A percentile compares a stretch with the other conserved stretches of the same genome.
These are phyloP conservation scores for Zeus faber DNA, from an alignment of 2,113 vertebrate genomes.

Conservation along the genomic window DNA sequence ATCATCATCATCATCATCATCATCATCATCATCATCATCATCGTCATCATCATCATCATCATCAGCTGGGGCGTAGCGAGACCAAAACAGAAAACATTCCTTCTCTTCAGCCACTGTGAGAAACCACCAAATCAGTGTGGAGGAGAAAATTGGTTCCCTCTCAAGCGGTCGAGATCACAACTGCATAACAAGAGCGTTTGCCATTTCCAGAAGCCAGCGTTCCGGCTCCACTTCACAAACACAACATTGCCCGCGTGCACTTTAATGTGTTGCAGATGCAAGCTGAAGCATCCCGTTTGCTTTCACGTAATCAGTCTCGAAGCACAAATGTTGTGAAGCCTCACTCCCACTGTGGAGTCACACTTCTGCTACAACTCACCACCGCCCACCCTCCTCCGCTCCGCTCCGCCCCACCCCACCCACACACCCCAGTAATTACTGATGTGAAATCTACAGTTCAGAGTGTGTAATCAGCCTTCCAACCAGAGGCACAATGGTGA, in stretches of 20 bases:
- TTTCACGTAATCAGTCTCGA: neutral
- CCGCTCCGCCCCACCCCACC: too few relatives aligned
- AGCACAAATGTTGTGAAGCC: neutral
- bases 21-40: too few relatives aligned
- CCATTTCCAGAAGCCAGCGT: neutral
- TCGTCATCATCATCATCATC: too few relatives aligned
- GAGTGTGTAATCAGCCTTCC: neutral
- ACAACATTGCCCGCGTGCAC: too few relatives aligned
- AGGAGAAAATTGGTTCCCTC: neutral
- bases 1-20: too few relatives aligned
- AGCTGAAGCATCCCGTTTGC: too few relatives aligned
- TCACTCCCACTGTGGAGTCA: neutral
- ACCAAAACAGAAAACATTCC: too few relatives aligned
- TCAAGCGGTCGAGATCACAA: neutral
- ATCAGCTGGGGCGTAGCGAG: too few relatives aligned
- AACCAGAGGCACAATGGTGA: neutral
- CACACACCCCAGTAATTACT: too few relatives aligned
- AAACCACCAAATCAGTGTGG: neutral
- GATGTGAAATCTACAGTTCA: too few relatives aligned
- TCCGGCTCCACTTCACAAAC: neutral
- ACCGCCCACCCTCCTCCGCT: neutral
- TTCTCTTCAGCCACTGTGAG: too few relatives aligned
- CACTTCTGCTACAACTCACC: neutral
- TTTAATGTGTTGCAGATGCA: too few relatives aligned
- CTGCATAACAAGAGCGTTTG: neutral